Percentiles rank a stretch among this genome's conserved stretches.
Conservation (phyloP, 2,888 invertebrate species). For the Oscheius sp. region DNA sequence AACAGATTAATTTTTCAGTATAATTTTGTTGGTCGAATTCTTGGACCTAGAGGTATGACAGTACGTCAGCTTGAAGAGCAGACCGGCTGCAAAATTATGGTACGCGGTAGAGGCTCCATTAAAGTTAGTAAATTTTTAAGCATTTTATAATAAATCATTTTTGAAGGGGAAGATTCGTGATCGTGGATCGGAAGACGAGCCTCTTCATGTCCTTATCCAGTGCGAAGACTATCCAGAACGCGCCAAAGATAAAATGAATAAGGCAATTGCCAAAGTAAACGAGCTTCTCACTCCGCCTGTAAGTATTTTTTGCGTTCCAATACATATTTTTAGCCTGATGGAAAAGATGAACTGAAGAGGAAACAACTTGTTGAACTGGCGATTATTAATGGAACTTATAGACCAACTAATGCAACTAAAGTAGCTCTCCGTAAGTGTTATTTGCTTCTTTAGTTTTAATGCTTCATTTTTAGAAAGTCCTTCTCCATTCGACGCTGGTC, state of each 20-base stretch:
- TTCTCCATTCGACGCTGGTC: neutral
- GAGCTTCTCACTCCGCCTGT: slow-evolving; percentile 92
- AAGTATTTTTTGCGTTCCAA: slow-evolving; percentile 70
- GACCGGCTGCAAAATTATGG: slow-evolving; percentile 98
- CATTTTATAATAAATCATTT: neutral
- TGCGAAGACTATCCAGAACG: slow-evolving; percentile 97
- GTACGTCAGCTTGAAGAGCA: slow-evolving; percentile 99
- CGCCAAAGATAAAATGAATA: slow-evolving; percentile 87
- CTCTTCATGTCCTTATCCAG: slow-evolving; percentile 91
- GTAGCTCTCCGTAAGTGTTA: slow-evolving; percentile 1
- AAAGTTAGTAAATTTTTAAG: slow-evolving; percentile 19
- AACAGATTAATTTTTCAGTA: slow-evolving; percentile 81
- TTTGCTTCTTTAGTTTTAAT: neutral
- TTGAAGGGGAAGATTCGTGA: slow-evolving; percentile 77
- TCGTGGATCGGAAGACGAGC: slow-evolving; percentile 85
- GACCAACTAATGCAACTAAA: slow-evolving; percentile 71
- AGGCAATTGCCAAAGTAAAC: slow-evolving; percentile 96
- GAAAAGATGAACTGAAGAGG: slow-evolving; percentile 99
- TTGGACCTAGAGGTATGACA: slow-evolving; percentile 99
- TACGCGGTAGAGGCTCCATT: slow-evolving; percentile 82
- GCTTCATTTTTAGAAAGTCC: neutral
- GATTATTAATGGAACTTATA: slow-evolving; percentile 98
- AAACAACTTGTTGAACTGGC: slow-evolving; percentile 99
- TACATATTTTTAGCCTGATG: slow-evolving; percentile 83
- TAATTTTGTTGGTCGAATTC: slow-evolving; percentile 98